Evolutionary conservation across 1,140 invertebrate genomes (phyloP), one percentile per base, ranked within the genome.

Genomic region (Brachionus rubens): DNA sequence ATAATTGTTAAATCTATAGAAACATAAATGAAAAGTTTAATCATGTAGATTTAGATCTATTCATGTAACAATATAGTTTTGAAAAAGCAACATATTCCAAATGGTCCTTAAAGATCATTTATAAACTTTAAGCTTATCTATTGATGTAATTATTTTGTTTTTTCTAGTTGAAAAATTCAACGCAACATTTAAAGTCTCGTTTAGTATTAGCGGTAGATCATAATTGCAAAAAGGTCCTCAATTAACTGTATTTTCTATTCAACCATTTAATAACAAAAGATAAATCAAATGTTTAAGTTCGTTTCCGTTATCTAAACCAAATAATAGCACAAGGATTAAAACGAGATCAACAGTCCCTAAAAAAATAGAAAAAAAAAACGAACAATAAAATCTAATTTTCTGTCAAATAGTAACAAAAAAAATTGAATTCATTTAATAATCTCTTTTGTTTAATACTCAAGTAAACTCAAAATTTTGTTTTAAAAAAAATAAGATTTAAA

Each of bases 281-380:
- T 16, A 59, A 33, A 36, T 59, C 54, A 59, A 59, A 59, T 59
- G 33, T 36, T 59, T 59, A 59, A 59, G 30, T 33, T 33, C 54
- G 30, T 59, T 59, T 59, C 14, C 54, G 12, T 36, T 36, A 36
- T 59, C 54, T 59, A 36, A 59, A 59, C 19, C 30, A 59, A 59
- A 59, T 59, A 59, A 59, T 59, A 33, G 54, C 30, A 33, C 36
- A 59, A 10, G 54, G 54, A 59, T 59, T 59, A 56, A 36, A 9
- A 36, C 9, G 9, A 36, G 33, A 28, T 36, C 36, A 59, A 36
- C 28, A 59, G 54, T 59, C 54, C 54, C 12, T 19, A 10, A 28
- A 54, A 28, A 28, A 28, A 54, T 30, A 54, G 33, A 36, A 33
- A n/a, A 59, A 28, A 59, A 59, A 59, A 52, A 59, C 30, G 36